Base-by-base conservation (phyloP, 2,113 vertebrate genomes). In the Vanacampus margaritifer region DNA sequence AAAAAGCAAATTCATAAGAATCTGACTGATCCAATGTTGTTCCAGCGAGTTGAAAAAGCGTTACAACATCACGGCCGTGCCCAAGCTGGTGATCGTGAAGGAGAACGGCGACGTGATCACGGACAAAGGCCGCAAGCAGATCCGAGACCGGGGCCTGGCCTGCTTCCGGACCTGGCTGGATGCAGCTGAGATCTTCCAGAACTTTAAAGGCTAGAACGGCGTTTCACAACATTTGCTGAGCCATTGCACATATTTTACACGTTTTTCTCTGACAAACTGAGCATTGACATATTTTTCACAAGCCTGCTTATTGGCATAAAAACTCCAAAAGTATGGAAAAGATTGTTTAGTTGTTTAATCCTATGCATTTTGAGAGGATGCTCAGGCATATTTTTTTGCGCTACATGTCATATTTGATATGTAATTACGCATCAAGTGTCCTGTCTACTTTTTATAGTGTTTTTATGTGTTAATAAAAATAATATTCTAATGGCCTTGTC, bases 81-180 rank as follows among this genome's bases (percentile, higher is more conserved):
- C 97, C 80, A 96, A 92, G 78, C 94, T 99, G 66, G 94, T 98
- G 88, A 92, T 99, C n/a, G 92, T 98, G 91, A 98, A 97, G 80
- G 94, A 95, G 74, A 96, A 89, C 10, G 96, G 97, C 24, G 93
- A 95, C 19, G 91, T 99, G 74, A 98, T 99, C 91, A 99, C 97
- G 0, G 92, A 94, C 87, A 95, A 95, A 85, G 97, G 96, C 80
- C 89, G 95, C 70, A 97, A 95, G 73, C 96, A 99, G 87, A 95
- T 99, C 83, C 85, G 94, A 51, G 96, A 97, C 60, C 87, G 78
- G 56, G 96, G 97, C 14, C 86, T 94, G 19, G 89, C 92, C 71
- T 96, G 96, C 86, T 97, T 99, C 90, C 83, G 81, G 78, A 89
- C 84, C 90, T 98, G 97, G 96, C 69, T 96, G 67, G 94, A 96